Evolutionary conservation across 1,140 invertebrate species (phyloP).

Genomic region (Drepana arcuata): DNA sequence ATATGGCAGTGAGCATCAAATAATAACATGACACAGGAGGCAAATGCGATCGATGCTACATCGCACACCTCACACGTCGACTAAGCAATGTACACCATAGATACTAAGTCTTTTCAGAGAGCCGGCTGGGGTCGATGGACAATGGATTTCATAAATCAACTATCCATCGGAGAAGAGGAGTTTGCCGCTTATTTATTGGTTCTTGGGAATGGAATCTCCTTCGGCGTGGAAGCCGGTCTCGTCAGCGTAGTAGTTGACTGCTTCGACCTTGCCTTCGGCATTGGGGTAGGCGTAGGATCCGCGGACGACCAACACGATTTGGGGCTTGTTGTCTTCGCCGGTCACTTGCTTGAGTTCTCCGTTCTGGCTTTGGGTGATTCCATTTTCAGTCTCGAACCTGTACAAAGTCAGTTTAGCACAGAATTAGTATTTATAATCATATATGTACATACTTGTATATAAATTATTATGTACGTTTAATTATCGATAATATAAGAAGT

Average conservation of each 20-base stretch:
- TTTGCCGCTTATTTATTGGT: conserved; percentile 9
- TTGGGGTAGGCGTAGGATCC: conserved; percentile 51
- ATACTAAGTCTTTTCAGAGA: conserved; percentile 2
- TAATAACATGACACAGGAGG: conserved; percentile 25
- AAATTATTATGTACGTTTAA: too few relatives aligned
- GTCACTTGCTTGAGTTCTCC: conserved; percentile 47
- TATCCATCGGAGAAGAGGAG: not conserved
- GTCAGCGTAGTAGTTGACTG: conserved; percentile 68
- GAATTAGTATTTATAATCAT: too few relatives aligned
- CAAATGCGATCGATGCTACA: conserved; percentile 6
- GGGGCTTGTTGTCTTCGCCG: conserved; percentile 63
- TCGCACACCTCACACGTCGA: conserved; percentile 1
- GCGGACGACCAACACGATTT: conserved; percentile 46
- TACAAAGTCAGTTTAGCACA: too few relatives aligned
- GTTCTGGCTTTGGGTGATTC: conserved; percentile 37
- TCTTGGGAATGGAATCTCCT: conserved; percentile 46
- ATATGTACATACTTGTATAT: too few relatives aligned
- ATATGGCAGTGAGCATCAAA: conserved; percentile 49
- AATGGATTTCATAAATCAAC: too few relatives aligned
- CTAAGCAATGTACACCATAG: conserved; percentile 2
- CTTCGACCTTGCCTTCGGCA: conserved; percentile 37
- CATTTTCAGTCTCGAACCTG: conserved; percentile 56
- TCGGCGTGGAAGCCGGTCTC: conserved; percentile 71
- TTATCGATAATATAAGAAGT: too few relatives aligned
- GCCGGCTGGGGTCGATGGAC: too few relatives aligned